Conservation (phyloP, 1,140 invertebrate species). For the Portunus trituberculatus region DNA sequence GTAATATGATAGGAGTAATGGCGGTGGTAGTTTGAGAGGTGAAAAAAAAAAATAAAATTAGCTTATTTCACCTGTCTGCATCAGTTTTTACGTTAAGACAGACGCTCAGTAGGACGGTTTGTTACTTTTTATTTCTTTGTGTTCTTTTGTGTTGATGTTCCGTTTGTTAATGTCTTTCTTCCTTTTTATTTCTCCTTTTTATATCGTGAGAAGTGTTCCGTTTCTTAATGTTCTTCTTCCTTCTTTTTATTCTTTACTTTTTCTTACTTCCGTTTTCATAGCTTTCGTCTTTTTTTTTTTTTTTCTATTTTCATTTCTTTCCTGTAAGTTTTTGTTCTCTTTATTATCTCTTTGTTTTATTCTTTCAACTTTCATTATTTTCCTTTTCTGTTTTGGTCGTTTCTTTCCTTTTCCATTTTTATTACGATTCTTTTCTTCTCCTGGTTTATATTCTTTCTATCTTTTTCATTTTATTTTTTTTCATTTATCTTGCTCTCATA, state of each 20-base stretch:
- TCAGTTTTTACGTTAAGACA: too few species aligned
- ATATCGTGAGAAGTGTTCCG: too few species aligned
- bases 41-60: too few species aligned
- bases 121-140: too few species aligned
- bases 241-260: not conserved
- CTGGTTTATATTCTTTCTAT: not conserved
- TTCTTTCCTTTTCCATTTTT: not conserved
- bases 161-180: too few species aligned
- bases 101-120: too few species aligned
- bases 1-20: not conserved
- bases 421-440: too few species aligned
- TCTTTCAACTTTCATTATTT: not conserved
- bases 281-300: not conserved
- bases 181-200: not conserved
- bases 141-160: too few species aligned
- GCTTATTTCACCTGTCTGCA: too few species aligned
- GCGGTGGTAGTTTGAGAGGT: not conserved
- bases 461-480: not conserved
- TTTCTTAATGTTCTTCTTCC: not conserved
- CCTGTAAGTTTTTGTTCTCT: not conserved
- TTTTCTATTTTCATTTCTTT: not conserved
- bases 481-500: too few species aligned
- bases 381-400: not conserved
- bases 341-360: not conserved
- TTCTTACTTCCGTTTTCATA: not conserved